Conservation (phyloP, 2,888 invertebrate species). For the Melanchra persicariae region DNA sequence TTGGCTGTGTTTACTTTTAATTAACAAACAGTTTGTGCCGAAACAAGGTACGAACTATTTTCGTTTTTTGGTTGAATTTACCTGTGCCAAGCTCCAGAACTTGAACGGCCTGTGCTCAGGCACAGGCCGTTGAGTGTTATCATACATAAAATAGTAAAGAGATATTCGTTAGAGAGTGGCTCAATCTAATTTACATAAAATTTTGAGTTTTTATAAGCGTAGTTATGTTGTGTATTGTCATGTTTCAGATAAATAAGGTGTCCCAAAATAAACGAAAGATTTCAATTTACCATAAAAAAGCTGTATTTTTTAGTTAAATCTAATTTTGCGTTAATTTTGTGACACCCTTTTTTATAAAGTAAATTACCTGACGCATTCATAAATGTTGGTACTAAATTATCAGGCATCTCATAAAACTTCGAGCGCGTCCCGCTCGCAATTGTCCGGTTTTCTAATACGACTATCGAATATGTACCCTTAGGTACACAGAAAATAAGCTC, state of each 20-base stretch:
- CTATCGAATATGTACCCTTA: too few species aligned
- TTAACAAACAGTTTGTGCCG: slow-evolving; percentile 57
- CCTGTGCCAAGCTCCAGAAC: slow-evolving; percentile 1
- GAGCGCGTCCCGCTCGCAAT: too few species aligned
- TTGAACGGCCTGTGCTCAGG: too few species aligned
- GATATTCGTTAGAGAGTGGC: neutral
- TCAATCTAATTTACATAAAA: neutral
- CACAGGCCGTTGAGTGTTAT: slow-evolving; percentile 1
- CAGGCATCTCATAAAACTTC: too few species aligned
- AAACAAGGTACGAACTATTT: slow-evolving; percentile 46
- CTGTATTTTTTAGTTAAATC: too few species aligned
- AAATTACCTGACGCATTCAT: neutral
- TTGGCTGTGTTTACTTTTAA: slow-evolving; percentile 62
- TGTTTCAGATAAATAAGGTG: too few species aligned
- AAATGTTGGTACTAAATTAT: too few species aligned
- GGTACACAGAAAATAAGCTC: too few species aligned
- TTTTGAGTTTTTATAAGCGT: neutral
- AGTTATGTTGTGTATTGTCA: neutral
- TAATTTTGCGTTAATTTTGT: too few species aligned
- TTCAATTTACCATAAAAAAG: too few species aligned
- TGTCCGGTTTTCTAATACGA: too few species aligned
- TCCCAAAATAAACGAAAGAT: too few species aligned
- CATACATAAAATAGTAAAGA: slow-evolving; percentile 13
- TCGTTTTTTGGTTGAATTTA: slow-evolving; percentile 35
- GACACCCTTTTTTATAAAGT: neutral